Base-by-base conservation (phyloP, 2,888 invertebrate genomes). In the Aphodius sticticus region DNA sequence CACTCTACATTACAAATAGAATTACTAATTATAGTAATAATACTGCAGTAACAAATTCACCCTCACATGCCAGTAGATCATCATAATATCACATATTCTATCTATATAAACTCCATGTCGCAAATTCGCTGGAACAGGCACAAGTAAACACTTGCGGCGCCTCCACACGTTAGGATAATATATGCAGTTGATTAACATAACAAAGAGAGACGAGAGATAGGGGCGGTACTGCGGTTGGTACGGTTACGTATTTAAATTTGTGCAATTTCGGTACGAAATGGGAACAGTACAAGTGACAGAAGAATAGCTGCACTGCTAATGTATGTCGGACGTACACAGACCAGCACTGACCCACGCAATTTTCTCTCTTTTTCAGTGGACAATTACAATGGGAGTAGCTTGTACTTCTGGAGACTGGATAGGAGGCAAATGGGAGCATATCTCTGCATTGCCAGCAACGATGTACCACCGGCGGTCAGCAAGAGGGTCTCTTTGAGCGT, bases 401-500 rank as follows among this genome's bases (percentile, higher is more conserved):
- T 96, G 84, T 91, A 93, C 83, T 92, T 97, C 86, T 92, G 95
- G 91, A 93, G 95, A 82, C 92, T 97, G 85, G 96, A 96, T 87
- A 91, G 97, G 77, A 92, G 95, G 85, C 97, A 97, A 91, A 97
- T 97, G 95, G 97, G 97, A 69, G 94, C 96, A 38, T 97, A 97
- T 89, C 92, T 97, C 85, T 97, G 97, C 90, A 96, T 97, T 86
- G 97, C 97, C 14, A 95, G 95, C 86, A 97, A 97, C 88, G 96
- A 96, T 88, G 97, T 97, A 71, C 96, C 96, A 37, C 97, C 97
- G 5, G 95, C 97, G 7, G 96, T 96, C 86, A 96, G 96, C 91
- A 96, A 96, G 89, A 91, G 96, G 84, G 96, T 97, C 84, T 95
- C 94, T 76, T 92, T 97, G 80, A 95, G 94, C 87, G 96, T 97